Evolutionary conservation across 2,113 vertebrate genomes (phyloP).

Genomic region (Rhea americana): DNA sequence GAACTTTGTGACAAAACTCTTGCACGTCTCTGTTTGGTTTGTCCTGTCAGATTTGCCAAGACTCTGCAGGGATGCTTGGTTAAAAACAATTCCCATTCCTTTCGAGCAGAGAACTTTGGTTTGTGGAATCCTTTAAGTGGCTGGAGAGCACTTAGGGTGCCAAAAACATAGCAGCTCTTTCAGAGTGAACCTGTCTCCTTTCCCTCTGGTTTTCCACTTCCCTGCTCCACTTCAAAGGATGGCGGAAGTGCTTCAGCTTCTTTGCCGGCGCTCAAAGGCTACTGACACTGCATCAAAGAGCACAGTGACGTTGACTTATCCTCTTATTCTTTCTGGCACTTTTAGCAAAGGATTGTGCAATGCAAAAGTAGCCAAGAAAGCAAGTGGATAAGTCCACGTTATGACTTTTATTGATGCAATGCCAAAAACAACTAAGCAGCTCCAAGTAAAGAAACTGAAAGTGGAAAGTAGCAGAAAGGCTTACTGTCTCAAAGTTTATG

Average conservation of each 20-base stretch:
- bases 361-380: conserved; percentile 36
- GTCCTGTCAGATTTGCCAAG: not conserved
- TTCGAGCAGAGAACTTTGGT: conserved; percentile 2
- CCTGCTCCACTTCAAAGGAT: conserved; percentile 65
- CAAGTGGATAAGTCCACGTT: conserved; percentile 34
- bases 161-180: conserved; percentile 54
- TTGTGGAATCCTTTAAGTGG: conserved; percentile 50
- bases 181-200: conserved; percentile 25
- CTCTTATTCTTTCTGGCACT: conserved; percentile 57
- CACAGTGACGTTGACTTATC: conserved; percentile 34
- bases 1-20: not conserved
- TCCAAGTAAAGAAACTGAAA: conserved; percentile 61
- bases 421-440: conserved; percentile 40
- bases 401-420: conserved; percentile 52
- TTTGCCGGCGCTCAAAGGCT: conserved; percentile 46
- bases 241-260: conserved; percentile 48
- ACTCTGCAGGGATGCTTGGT: not conserved
- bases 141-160: conserved; percentile 42
- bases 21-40: not conserved
- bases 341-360: conserved; percentile 33
- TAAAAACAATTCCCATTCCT: conserved; percentile 47
- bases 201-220: conserved; percentile 56
- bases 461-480: conserved; percentile 43
- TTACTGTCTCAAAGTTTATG: conserved; percentile 31
- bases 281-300: conserved; percentile 59